Base-by-base conservation (phyloP, 2,113 vertebrate genomes). In the Notothenia rossii region DNA sequence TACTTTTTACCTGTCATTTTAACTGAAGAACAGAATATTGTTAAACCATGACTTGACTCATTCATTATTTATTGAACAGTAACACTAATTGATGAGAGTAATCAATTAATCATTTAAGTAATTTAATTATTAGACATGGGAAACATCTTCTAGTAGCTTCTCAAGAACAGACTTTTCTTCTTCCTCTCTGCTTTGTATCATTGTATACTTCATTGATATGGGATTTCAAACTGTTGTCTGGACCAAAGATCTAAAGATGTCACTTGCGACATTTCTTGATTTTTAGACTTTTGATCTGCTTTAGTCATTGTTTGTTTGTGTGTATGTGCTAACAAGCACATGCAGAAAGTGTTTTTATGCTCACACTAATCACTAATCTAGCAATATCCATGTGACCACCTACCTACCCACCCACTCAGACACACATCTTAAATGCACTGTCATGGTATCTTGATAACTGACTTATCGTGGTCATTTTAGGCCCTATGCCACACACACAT, bases 371-470 rank as follows among this genome's bases (percentile, higher is more conserved):
- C 36, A 40, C 36, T 40, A 40, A 40, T 78, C 14, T 54, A 54
- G 12, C 43, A 65, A 36, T 46, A 59, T 33, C 12, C 48, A 77
- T 77, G 51, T 59, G 77, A 22, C 51, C 17, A 53, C 48, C 45
- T 46, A 33, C 60, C 43, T 46, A 33, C 60, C 43, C 18, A 72
- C 36, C 7, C 36, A 40, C 36, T 1, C 36, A 40, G 36, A 40
- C 25, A 64, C 65, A 49, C 17, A 20, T 40, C 17, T 60, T 72
- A 33, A 67, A 75, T 68, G 10, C 25, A 25, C 68, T 65, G 74
- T 85, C 75, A 79, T 15, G 6, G 54, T 83, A 74, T 76, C 66
- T 65, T 70, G 45, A 67, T 73, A 76, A 79, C 40, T 18, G 58
- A 50, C 71, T 81, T 75, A 68, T 60, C 10, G 60, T 48, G 60